Evolutionary conservation across 2,113 vertebrate genomes (phyloP), one percentile per base, ranked within the genome.

Genomic region (Sprattus sprattus): DNA sequence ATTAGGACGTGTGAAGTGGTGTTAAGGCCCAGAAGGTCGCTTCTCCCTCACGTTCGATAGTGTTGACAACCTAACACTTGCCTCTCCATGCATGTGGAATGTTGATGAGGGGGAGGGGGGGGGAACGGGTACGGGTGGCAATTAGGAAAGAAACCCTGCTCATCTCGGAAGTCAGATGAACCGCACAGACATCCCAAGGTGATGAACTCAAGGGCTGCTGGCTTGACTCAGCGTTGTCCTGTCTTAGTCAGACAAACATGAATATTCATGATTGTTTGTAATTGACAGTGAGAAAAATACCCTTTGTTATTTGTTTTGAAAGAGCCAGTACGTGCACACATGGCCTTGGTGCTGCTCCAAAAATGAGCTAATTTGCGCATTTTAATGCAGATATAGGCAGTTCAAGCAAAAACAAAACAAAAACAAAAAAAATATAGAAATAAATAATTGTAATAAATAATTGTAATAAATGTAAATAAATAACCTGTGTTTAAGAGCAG

Each of bases 61-160:
- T 32, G 71, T 78, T 78, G 3, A 78, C 71, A 39, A 78, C 28
- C 71, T 78, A 11, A 78, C 71, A 78, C 39, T 78, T 78, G 71
- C 71, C 32, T 78, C 71, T 78, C 67, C 28, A 4, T 39, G 71
- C 25, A 4, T 32, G 28, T 1, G 71, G 71, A 78, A 78, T 78
- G 71, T 78, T 78, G 32, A 78, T 39, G 71, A 78, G 25, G 15
- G 32, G 28, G 3, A 13, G 71, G 44, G 25, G 15, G 32, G 28
- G 3, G 28, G 11, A 78, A 3, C 11, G 13, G 71, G 71, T 1
- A 16, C 25, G 15, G 15, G 6, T 78, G 71, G 0, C 28, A 78
- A 78, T 78, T 78, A 39, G 71, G 25, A 60, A 60, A 60, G 2
- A 16, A 60, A 78, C 5, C n/a, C 8, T 18, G 28, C 64, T 78